Evolutionary conservation across 2,797 vertebrate species (phyloP).

Genomic region (Rhinatrema bivittatum): DNA sequence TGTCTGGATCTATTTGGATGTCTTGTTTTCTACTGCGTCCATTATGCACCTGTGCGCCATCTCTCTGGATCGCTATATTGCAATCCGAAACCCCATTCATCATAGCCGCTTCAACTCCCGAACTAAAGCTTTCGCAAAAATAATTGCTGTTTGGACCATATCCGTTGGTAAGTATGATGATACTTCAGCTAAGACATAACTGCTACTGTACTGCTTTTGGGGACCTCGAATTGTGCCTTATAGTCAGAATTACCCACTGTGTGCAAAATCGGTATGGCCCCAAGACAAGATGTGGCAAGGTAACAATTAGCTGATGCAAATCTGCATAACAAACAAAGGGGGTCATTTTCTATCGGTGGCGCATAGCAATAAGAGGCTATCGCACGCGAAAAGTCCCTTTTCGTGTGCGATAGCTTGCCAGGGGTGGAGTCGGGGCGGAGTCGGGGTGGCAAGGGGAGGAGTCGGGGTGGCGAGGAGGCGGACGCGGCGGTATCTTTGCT

Average conservation of each 20-base stretch:
- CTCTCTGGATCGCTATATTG: conserved; percentile 90
- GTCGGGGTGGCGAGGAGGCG: no score
- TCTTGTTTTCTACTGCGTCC: conserved; percentile 90
- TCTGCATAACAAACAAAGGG: no score
- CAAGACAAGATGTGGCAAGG: not conserved
- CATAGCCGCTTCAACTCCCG: conserved; percentile 91
- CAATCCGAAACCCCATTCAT: conserved; percentile 87
- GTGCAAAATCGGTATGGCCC: conserved; percentile 1
- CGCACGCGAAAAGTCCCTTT: no score
- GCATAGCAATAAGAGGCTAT: no score
- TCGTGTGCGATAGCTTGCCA: no score
- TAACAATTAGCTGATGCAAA: conserved; percentile 13
- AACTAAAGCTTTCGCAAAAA: conserved; percentile 88
- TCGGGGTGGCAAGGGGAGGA: no score
- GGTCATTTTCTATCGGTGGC: no score
- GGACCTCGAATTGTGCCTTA: not conserved
- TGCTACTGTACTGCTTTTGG: conserved; percentile 9
- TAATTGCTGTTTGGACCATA: conserved; percentile 91
- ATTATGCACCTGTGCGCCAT: conserved; percentile 97
- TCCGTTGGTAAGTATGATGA: conserved; percentile 73
- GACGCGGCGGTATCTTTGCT: no score
- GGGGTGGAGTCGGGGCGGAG: no score
- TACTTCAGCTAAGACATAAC: conserved; percentile 10
- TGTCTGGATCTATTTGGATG: conserved; percentile 92
- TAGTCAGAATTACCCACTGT: conserved; percentile 6